Conservation (phyloP, 2,113 vertebrate genomes). For the Erythrocebus patas region DNA sequence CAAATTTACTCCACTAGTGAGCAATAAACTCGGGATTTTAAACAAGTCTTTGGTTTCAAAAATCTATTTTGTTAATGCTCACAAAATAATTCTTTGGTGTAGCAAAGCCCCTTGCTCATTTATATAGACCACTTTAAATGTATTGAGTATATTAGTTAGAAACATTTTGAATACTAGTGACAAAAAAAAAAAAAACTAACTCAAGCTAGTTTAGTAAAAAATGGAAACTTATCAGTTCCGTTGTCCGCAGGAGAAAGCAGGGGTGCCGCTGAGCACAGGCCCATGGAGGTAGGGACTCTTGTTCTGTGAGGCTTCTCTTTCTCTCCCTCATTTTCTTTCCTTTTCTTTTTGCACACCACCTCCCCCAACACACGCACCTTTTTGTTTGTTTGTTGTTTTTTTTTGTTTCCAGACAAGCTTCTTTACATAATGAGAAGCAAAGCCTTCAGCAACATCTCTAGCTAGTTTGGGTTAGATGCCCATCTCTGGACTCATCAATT, state of each 20-base stretch:
- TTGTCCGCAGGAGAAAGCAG: not conserved
- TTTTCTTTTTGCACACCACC: not conserved
- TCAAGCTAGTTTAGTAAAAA: not conserved
- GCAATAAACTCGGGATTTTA: not conserved
- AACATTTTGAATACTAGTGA: not conserved
- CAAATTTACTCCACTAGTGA: not conserved
- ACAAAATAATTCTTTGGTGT: not conserved
- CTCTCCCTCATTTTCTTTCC: not conserved
- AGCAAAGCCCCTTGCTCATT: not conserved
- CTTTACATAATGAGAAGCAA: not conserved
- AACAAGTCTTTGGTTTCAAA: not conserved
- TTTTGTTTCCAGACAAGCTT: not conserved
- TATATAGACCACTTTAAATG: not conserved
- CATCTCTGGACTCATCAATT: not conserved
- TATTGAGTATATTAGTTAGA: not conserved
- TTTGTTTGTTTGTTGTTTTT: too few relatives aligned
- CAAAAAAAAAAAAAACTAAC: not conserved
- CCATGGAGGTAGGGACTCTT: not conserved
- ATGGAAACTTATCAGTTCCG: not conserved
- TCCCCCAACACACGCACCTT: too few relatives aligned
- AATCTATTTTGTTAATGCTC: slow-evolving; percentile 10
- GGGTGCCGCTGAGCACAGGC: not conserved
- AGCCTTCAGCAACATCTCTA: not conserved
- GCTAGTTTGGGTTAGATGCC: not conserved
- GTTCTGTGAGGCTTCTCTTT: not conserved